Percentiles rank a stretch among this genome's conserved stretches.
phyloP scores from a whole-genome alignment of 1,140 invertebrate species.

The Hylaeus volcanicus region DNA sequence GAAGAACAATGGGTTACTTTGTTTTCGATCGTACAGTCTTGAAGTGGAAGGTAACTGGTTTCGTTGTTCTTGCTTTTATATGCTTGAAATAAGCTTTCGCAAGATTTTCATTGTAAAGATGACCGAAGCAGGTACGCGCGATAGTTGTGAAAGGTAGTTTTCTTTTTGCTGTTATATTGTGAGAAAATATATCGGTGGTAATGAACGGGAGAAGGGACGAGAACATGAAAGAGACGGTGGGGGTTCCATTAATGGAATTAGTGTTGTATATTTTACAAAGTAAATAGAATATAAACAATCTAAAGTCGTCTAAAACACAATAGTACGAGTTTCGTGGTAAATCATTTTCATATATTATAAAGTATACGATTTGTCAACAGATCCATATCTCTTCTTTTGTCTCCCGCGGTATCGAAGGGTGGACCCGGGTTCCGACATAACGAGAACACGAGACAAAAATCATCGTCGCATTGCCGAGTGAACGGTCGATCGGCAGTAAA shows the following conservation, averaged over 20 bases:
- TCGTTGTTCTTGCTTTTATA: no score
- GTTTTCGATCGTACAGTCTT: no score
- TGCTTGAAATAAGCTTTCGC: no score
- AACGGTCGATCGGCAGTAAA: conserved; percentile 39
- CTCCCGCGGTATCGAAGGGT: conserved; percentile 32
- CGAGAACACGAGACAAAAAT: conserved; percentile 49
- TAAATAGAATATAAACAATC: conserved; percentile 80
- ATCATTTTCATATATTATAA: conserved; percentile 74
- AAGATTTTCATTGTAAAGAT: no score
- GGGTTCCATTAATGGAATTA: conserved; percentile 74
- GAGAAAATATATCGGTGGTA: no score
- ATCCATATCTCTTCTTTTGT: conserved; percentile 68
- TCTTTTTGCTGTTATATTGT: no score
- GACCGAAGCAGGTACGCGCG: no score
- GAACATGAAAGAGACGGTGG: no score
- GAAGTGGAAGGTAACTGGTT: no score
- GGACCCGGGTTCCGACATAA: conserved; percentile 51
- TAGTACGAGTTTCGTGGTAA: conserved; percentile 74
- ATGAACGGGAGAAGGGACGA: no score
- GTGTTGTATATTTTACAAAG: conserved; percentile 80
- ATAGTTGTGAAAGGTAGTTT: no score
- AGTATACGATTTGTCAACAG: conserved; percentile 79
- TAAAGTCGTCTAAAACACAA: conserved; percentile 78
- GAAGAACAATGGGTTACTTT: no score
- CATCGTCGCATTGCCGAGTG: conserved; percentile 51